Conservation (phyloP, 2,888 invertebrate species). For the Biston stratarius region DNA sequence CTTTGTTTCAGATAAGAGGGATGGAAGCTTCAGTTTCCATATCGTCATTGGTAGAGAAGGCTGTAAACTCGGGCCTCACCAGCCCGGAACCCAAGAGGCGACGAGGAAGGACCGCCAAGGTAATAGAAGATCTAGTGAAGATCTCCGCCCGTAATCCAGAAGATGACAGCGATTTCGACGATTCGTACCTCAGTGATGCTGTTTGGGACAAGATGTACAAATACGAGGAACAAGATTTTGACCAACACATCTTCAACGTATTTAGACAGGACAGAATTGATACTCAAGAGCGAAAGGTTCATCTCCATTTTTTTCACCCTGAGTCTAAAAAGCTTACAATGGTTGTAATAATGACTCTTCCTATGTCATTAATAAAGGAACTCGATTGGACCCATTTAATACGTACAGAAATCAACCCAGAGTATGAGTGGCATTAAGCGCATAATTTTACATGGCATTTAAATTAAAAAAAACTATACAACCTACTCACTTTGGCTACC, state of each 20-base stretch:
- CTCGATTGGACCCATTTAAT: too few species aligned
- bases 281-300: background rate
- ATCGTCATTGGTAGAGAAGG: background rate
- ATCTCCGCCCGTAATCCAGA: background rate
- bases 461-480: too few species aligned
- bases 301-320: background rate
- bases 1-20: background rate
- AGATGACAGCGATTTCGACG: background rate
- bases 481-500: too few species aligned
- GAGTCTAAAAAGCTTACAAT: background rate
- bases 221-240: background rate
- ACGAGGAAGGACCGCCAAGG: background rate
- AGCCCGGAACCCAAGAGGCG: background rate
- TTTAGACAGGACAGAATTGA: background rate
- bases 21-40: background rate
- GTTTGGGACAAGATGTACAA: background rate
- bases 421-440: too few species aligned
- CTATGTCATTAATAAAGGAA: too few species aligned
- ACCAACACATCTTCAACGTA: background rate
- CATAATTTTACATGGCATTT: too few species aligned
- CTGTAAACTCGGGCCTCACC: background rate
- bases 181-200: background rate
- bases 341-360: background rate
- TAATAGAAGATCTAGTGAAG: background rate
- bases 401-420: too few species aligned